Base-by-base conservation (phyloP, 2,113 vertebrate genomes). In the Ancistrus triradiatus region DNA sequence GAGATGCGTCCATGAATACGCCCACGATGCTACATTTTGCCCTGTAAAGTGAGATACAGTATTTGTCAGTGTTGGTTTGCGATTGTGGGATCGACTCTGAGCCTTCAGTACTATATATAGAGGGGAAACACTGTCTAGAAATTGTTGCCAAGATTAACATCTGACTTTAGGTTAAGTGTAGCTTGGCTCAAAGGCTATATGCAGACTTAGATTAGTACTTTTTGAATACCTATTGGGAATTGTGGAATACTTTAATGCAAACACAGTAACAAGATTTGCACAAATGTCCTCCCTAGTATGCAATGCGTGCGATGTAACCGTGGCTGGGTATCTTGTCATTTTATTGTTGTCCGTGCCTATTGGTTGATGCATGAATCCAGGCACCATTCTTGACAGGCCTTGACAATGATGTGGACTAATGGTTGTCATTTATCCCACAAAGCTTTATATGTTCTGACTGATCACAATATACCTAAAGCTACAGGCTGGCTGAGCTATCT, bases 301-400 rank as follows among this genome's bases (percentile, higher is more conserved):
- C 84, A 86, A 84, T 74, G 82, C 85, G 81, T 83, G 74, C 81
- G 82, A 80, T 79, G 81, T 83, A 85, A 84, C 78, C 73, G 75
- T 75, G 75, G 81, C 84, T 82, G 13, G 73, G 79, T 79, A 77
- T 81, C 80, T 75, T 78, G 85, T 87, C 85, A 88, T 84, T 90
- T 87, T 86, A 88, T 84, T 85, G 85, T 85, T 85, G 77, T 84
- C 78, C 63, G 79, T 88, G 86, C 88, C 86, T 81, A 81, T 81
- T 67, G 67, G 78, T 81, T 84, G 80, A 79, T 77, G 75, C 80
- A 77, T 83, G 78, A 76, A 81, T 76, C 77, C 73, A 75, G 77
- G 71, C 70, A 68, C 73, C 53, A 64, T 80, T 78, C n/a, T 76
- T 81, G 80, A 82, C 83, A 69, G 78, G 74, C 84, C 77, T 81